Evolutionary conservation across 2,888 invertebrate species (phyloP).

Genomic region (Netelia melanura): DNA sequence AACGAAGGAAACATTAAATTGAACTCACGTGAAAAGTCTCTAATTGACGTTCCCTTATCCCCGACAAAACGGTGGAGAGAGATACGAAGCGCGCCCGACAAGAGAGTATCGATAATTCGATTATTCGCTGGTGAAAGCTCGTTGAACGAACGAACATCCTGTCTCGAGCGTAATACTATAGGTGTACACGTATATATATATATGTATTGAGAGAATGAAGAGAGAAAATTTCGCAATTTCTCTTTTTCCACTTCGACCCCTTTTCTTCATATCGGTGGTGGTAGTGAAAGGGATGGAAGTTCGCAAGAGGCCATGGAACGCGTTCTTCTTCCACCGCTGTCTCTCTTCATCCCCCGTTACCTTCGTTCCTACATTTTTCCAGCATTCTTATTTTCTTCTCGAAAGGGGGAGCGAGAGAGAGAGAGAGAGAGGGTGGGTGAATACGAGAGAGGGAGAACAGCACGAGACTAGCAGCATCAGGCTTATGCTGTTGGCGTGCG

Average conservation of each 20-base stretch:
- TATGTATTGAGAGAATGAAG: conserved; percentile 21
- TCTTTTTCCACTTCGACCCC: conserved; percentile 27
- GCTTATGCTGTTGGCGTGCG: conserved; percentile 65
- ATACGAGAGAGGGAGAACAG: neutral
- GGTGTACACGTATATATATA: conserved; percentile 1
- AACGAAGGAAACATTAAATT: conserved; percentile 23
- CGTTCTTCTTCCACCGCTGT: neutral
- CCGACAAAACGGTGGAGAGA: neutral
- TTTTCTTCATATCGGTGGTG: conserved; percentile 50
- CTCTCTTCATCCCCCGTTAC: conserved; percentile 3
- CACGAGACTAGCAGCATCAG: conserved; percentile 32
- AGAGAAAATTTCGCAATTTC: conserved; percentile 57
- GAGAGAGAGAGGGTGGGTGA: neutral
- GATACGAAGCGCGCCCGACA: neutral
- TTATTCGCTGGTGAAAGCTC: conserved; percentile 52
- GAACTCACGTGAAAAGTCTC: neutral
- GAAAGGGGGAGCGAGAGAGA: conserved; percentile 9
- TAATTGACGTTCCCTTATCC: conserved; percentile 46
- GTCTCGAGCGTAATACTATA: neutral
- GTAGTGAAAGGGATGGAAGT: neutral
- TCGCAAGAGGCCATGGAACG: neutral
- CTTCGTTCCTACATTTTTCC: conserved; percentile 48
- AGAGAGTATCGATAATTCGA: conserved; percentile 58
- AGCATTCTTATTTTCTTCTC: conserved; percentile 60
- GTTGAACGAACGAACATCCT: conserved; percentile 28